Evolutionary conservation across 2,888 invertebrate genomes (phyloP), one percentile per base, ranked within the genome.

Genomic region (Hirtodrosophila trivittata): DNA sequence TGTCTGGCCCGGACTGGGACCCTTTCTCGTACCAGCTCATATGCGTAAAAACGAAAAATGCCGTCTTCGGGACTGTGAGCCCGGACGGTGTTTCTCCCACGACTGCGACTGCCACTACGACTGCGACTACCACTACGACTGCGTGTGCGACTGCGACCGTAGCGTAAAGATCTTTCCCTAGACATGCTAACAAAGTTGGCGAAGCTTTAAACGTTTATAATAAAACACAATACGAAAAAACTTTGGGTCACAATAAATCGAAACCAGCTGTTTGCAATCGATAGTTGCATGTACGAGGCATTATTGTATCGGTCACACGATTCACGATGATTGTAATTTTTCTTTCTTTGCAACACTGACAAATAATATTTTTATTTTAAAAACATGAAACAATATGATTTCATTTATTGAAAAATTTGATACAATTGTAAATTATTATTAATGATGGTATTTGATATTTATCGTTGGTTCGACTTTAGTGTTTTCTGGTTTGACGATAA

Each of bases 111-210:
- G n/a, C n/a, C n/a, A n/a, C n/a, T n/a, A n/a, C n/a, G n/a, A n/a
- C n/a, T n/a, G n/a, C n/a, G n/a, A n/a, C n/a, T n/a, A n/a, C n/a
- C n/a, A n/a, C n/a, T n/a, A n/a, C n/a, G n/a, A n/a, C n/a, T 73
- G 13, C 74, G 59, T 39, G 67, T 72, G 3, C 58, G 49, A 3
- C 49, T 55, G 0, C 70, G 67, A 10, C 50, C 67, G 9, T 21
- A 21, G 5, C 80, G 52, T 7, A 64, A 67, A 6, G 67, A 67
- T n/a, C 66, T 82, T n/a, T 70, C 76, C 10, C 68, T 85, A 9
- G 81, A 86, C 81, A 81, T 81, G n/a, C 5, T 33, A 33, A n/a
- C 6, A 28, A 28, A 21, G n/a, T n/a, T 9, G 1, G 0, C 6
- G 5, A 32, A 30, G 3, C 51, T 13, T 16, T 28, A 60, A 57